Evolutionary conservation across 2,113 vertebrate genomes (phyloP).

Genomic region (Gymnorhina tibicen): DNA sequence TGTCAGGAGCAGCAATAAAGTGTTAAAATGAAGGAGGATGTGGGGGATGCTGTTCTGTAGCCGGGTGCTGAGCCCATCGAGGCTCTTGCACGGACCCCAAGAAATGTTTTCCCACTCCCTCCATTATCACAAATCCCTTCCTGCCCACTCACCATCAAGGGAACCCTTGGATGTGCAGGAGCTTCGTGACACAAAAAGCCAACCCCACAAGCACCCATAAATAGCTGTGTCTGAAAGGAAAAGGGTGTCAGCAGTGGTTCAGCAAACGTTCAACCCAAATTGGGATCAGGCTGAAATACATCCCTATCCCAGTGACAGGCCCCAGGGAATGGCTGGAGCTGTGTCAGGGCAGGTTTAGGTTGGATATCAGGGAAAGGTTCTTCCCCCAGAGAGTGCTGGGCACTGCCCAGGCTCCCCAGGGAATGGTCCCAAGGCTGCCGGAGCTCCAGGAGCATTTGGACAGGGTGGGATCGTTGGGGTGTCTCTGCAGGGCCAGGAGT

Average conservation of each 20-base stretch:
- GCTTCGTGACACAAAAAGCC: neutral
- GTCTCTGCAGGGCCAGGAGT: neutral
- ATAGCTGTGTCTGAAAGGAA: neutral
- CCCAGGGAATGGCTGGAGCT: neutral
- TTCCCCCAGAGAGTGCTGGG: neutral
- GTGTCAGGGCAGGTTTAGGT: rapidly evolving
- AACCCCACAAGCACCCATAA: rapidly evolving
- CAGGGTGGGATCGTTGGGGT: neutral
- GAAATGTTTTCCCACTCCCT: neutral
- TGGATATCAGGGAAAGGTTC: neutral
- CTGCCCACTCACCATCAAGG: neutral
- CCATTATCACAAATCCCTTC: neutral
- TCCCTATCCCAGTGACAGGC: neutral
- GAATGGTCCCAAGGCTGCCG: neutral
- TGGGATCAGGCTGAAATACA: neutral
- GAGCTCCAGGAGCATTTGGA: neutral
- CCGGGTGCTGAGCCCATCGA: neutral
- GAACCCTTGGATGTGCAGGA: neutral
- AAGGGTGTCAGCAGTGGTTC: neutral
- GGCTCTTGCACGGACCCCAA: neutral
- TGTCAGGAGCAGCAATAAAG: neutral
- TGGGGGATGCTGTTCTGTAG: neutral
- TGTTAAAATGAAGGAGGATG: neutral
- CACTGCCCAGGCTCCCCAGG: neutral
- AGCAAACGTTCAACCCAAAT: neutral